Percentiles rank a stretch among this genome's conserved stretches.
These are phyloP conservation scores for Platyura marginata DNA, from an alignment of 1,140 invertebrate genomes.

Conservation along the genomic window DNA sequence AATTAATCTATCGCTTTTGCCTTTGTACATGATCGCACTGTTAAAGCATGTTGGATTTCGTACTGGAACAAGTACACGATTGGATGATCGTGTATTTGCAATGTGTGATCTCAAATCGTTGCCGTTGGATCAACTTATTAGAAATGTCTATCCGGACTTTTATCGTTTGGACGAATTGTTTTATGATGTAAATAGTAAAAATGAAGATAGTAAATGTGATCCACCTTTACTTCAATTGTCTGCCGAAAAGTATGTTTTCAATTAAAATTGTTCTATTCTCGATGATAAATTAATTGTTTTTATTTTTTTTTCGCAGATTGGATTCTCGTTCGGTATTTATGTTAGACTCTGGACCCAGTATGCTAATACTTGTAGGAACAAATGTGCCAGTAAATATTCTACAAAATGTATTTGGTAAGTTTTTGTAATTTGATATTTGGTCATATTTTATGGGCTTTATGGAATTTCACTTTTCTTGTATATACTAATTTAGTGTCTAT, in stretches of 20 bases:
- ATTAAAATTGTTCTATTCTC: too few relatives aligned
- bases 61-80: slow-evolving; percentile 61
- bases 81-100: slow-evolving; percentile 84
- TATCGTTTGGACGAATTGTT: slow-evolving; percentile 69
- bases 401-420: slow-evolving; percentile 45
- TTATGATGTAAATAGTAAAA: slow-evolving; percentile 33
- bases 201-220: slow-evolving; percentile 33
- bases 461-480: too few relatives aligned
- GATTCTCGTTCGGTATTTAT: slow-evolving; percentile 82
- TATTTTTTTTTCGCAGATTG: slow-evolving; percentile 29
- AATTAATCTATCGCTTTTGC: slow-evolving; percentile 56
- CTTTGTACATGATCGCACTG: slow-evolving; percentile 77
- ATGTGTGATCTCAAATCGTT: slow-evolving; percentile 89
- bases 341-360: slow-evolving; percentile 66
- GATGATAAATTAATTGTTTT: not conserved
- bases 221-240: slow-evolving; percentile 46
- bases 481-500: too few relatives aligned
- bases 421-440: too few relatives aligned
- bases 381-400: slow-evolving; percentile 58
- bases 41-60: slow-evolving; percentile 82
- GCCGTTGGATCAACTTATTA: slow-evolving; percentile 64
- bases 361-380: slow-evolving; percentile 77
- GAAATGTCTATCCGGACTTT: slow-evolving; percentile 80
- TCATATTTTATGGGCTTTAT: too few relatives aligned
- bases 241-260: slow-evolving; percentile 35